These are phyloP conservation scores for Megaleporinus macrocephalus DNA, from an alignment of 2,113 vertebrate genomes.

Conservation along the genomic window DNA sequence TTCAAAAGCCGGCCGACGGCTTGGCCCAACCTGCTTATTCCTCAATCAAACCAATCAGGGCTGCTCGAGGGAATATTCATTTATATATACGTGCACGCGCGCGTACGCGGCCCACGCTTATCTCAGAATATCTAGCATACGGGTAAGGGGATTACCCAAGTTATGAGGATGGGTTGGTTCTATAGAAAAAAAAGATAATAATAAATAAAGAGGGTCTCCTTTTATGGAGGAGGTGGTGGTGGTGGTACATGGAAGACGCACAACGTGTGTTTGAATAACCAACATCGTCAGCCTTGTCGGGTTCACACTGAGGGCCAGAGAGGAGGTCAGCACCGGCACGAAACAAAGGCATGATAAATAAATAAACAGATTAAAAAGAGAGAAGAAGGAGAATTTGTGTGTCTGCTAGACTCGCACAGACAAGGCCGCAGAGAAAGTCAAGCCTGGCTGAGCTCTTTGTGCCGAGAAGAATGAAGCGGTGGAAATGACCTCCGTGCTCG, in stretches of 20 bases:
- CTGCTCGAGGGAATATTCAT: conserved; percentile 7
- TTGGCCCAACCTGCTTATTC: conserved; percentile 11
- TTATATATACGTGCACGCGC: background rate
- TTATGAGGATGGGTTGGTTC: conserved; percentile 5
- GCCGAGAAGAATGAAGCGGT: conserved; percentile 46
- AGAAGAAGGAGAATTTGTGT: background rate
- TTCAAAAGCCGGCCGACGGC: conserved; percentile 37
- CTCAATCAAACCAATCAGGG: conserved; percentile 41
- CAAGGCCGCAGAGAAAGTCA: conserved; percentile 19
- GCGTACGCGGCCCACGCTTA: background rate
- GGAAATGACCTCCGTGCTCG: conserved; percentile 53
- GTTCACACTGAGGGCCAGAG: conserved; percentile 32
- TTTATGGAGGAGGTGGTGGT: no score
- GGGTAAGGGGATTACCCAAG: background rate
- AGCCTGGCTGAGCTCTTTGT: conserved; percentile 56
- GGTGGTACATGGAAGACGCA: background rate
- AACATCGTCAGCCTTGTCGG: conserved; percentile 29
- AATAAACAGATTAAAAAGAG: conserved; percentile 6
- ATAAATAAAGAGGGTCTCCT: background rate
- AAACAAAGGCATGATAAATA: conserved; percentile 36
- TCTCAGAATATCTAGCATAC: background rate
- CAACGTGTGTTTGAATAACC: conserved; percentile 15
- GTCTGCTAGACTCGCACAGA: conserved; percentile 16
- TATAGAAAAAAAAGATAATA: background rate
- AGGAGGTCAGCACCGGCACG: background rate